Evolutionary conservation across 2,797 vertebrate genomes (phyloP), one percentile per base, ranked within the genome.

Genomic region (Clarias laeviceps): DNA sequence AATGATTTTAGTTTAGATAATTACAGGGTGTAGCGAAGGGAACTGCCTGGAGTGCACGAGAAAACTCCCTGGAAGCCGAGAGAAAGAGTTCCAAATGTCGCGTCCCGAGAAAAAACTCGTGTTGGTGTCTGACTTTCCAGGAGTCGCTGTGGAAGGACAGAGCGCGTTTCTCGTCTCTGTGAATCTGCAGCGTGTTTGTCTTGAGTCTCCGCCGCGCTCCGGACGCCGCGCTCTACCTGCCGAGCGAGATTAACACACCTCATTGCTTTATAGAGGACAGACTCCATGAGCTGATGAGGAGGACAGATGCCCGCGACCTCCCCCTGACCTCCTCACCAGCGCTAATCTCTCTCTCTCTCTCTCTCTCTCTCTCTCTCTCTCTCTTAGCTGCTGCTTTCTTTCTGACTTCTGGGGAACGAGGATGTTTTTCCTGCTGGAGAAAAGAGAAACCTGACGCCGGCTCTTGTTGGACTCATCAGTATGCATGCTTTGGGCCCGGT

Each of bases 1-100:
- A 87, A 88, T 90, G 86, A 87, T 88, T 87, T 87, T 86, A 77
- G 54, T 72, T 73, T 80, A 5, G 50, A 85, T 88, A 83, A 90
- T 87, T 86, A 72, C 68, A 80, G 68, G 79, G 40, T 24, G 56
- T 54, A 61, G 82, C 15, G 80, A 76, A 82, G 56, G 34, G 20
- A 78, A 78, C 74, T 3, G 76, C 32, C 40, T 69, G 24, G 59
- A 85, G 68, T 64, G 45, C 50, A 17, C 22, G 22, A 80, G 66
- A 76, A 59, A 29, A 78, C 59, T 80, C 18, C 70, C 57, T 24
- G 9, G 4, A 20, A 65, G 12, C 20, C 40, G 24, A 3, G 61
- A 1, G 14, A 79, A 15, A 27, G 24, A 7, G 59, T 9, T 45
- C 59, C 5, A n/a, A 40, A 18, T 27, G n/a, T n/a, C 61, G 34